Percentiles rank a stretch among this genome's conserved stretches.
Evolutionary conservation across 2,113 vertebrate species (phyloP).

Genomic region (Paradisaea rubra): DNA sequence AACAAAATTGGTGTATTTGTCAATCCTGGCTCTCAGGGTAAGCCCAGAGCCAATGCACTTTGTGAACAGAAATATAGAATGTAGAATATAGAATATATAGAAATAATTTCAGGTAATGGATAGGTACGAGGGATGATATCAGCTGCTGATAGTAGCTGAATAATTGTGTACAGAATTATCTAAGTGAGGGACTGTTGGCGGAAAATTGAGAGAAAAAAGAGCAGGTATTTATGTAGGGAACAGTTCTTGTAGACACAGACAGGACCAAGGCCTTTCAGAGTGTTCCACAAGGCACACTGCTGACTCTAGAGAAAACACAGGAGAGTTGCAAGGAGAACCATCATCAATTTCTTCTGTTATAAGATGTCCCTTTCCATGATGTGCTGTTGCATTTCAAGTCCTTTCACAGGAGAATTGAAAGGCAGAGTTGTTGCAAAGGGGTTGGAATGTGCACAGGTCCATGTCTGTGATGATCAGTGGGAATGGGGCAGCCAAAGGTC

Average conservation of each 20-base stretch:
- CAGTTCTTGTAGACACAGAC: neutral
- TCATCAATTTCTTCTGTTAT: neutral
- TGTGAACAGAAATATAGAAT: no score
- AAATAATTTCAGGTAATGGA: neutral
- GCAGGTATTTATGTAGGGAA: neutral
- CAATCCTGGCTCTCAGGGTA: neutral
- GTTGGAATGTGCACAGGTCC: accelerated
- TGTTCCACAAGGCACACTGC: neutral
- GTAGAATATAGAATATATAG: neutral
- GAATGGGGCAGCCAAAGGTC: neutral
- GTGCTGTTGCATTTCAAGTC: neutral
- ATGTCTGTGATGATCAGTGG: neutral
- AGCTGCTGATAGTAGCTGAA: neutral
- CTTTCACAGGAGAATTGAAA: neutral
- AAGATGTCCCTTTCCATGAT: neutral
- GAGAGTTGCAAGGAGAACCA: neutral
- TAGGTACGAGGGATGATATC: accelerated
- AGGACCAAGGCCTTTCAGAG: neutral
- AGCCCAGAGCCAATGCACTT: neutral
- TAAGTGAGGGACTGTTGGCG: neutral
- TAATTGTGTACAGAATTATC: neutral
- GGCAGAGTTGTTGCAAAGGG: neutral
- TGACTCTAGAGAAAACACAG: neutral
- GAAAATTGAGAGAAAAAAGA: neutral
- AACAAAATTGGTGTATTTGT: neutral